Evolutionary conservation across 2,888 invertebrate species (phyloP).

Genomic region (Pseudoips prasinana): DNA sequence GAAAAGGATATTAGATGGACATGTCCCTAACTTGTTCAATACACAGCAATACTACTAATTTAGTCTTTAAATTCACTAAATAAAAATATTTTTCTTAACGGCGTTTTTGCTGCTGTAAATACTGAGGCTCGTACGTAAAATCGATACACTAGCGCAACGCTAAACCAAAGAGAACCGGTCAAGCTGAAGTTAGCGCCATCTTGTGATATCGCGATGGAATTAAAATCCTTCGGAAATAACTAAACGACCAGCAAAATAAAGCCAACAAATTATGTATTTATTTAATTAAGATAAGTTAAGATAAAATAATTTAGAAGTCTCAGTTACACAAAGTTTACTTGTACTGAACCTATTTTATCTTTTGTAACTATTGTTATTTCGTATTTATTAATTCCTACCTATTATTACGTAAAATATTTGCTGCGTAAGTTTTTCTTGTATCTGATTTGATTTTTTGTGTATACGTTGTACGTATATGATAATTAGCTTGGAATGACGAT

Average conservation of each 20-base stretch:
- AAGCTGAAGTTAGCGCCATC: conserved; percentile 57
- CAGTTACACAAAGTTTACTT: no score
- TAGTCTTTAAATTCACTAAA: conserved; percentile 1
- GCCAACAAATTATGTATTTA: no score
- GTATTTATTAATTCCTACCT: no score
- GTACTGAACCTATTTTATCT: no score
- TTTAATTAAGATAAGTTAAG: no score
- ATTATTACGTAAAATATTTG: no score
- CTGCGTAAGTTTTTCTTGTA: no score
- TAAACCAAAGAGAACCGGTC: conserved; percentile 56
- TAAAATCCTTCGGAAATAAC: conserved; percentile 26
- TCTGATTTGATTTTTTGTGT: no score
- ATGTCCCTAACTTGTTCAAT: conserved; percentile 1
- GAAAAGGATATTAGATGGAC: not conserved
- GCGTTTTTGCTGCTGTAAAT: conserved; percentile 61
- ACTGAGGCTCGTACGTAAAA: conserved; percentile 55
- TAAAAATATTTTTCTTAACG: conserved; percentile 18
- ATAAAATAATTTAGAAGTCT: no score
- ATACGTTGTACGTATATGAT: no score
- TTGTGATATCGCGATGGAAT: conserved; percentile 29
- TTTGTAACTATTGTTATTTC: no score
- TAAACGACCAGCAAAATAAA: conserved; percentile 4
- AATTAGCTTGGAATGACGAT: no score
- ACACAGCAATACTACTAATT: not conserved
- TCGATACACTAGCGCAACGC: conserved; percentile 78